Conservation (phyloP, 2,797 vertebrate genomes). For the Octomys mimax region DNA sequence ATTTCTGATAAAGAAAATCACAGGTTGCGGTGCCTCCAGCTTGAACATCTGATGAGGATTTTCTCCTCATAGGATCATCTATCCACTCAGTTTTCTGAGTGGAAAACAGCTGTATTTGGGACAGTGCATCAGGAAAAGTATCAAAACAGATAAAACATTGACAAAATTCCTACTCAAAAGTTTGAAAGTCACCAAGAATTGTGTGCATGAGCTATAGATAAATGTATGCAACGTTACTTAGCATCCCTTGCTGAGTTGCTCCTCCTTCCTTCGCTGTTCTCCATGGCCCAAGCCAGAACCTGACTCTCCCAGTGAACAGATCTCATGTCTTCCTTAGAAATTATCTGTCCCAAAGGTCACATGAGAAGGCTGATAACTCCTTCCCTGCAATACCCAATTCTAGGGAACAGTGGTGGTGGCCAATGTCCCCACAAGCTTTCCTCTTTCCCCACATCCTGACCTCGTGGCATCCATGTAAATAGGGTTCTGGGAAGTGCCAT, state of each 20-base stretch:
- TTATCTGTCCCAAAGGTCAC: not conserved
- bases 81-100: not conserved
- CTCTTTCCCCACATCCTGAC: not conserved
- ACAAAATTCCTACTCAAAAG: not conserved
- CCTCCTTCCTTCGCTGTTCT: not conserved
- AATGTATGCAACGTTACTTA: not conserved
- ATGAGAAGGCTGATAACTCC: not conserved
- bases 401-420: not conserved
- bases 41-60: not conserved
- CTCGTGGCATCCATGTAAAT: not conserved
- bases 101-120: not conserved
- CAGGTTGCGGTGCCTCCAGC: not conserved
- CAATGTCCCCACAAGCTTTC: not conserved
- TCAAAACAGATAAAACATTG: not conserved
- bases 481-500: slow-evolving; percentile 31
- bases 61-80: not conserved
- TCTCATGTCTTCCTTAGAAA: not conserved
- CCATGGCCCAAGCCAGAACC: not conserved
- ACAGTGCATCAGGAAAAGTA: not conserved
- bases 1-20: not conserved
- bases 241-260: not conserved
- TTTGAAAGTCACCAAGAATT: not conserved
- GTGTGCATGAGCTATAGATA: not conserved
- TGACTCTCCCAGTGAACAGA: not conserved
- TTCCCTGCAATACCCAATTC: not conserved